Percentiles rank a stretch among this genome's conserved stretches.
Evolutionary conservation across 1,140 invertebrate genomes (phyloP).

Genomic region (Nasonia longicornis): DNA sequence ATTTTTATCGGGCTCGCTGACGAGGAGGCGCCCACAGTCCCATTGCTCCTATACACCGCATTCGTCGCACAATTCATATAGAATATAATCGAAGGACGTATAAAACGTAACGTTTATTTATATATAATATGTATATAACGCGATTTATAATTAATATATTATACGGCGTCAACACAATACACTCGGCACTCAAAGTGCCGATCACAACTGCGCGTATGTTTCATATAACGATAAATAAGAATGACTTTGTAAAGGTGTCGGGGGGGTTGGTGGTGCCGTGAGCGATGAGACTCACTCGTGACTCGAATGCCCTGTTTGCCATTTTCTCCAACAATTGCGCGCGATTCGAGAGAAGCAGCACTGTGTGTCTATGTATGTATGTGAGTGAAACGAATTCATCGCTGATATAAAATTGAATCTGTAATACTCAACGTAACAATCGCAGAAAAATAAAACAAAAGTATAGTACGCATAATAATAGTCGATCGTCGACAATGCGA

Average conservation of each 20-base stretch:
- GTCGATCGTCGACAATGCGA: not conserved
- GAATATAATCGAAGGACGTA: constrained; percentile 33
- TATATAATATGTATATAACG: constrained; percentile 50
- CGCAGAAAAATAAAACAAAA: not conserved
- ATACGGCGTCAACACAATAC: constrained; percentile 48
- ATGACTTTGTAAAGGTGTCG: constrained; percentile 19
- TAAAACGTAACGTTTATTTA: constrained; percentile 46
- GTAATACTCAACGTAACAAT: constrained; percentile 24
- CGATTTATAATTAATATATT: constrained; percentile 50
- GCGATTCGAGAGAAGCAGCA: constrained; percentile 38
- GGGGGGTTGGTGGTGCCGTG: not conserved
- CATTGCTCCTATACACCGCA: constrained; percentile 32
- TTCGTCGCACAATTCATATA: constrained; percentile 20
- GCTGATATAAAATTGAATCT: constrained; percentile 19
- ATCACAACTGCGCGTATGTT: constrained; percentile 31
- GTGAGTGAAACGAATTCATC: not conserved
- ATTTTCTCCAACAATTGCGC: constrained; percentile 25
- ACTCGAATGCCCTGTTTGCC: constrained; percentile 46
- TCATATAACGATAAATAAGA: constrained; percentile 45
- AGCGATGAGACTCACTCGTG: constrained; percentile 1
- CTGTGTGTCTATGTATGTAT: constrained; percentile 33
- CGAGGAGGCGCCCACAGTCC: constrained; percentile 34
- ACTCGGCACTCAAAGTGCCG: constrained; percentile 30
- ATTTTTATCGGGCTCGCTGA: constrained; percentile 41
- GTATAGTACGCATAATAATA: not conserved